These are phyloP conservation scores for Campylomormyrus numenius DNA, from an alignment of 2,113 vertebrate genomes.

Conservation along the genomic window DNA sequence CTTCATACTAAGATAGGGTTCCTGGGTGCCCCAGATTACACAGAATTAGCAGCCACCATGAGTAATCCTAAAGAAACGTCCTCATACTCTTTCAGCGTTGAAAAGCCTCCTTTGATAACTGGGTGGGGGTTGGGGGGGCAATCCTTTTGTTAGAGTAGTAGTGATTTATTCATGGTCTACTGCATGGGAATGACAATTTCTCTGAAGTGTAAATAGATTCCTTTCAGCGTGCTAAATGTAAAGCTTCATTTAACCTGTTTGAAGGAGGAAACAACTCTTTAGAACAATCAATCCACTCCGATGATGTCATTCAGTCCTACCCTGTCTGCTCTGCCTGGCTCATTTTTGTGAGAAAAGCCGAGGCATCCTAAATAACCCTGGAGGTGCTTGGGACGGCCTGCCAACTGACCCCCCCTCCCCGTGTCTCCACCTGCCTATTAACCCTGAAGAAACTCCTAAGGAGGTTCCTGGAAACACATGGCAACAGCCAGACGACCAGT, in stretches of 20 bases:
- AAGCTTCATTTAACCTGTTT: slow-evolving; percentile 11
- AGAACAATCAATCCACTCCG: neutral
- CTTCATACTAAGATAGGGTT: slow-evolving; percentile 7
- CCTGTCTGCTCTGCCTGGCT: neutral
- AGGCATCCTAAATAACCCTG: neutral
- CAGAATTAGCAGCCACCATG: neutral
- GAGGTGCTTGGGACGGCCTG: neutral
- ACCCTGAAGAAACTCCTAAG: neutral
- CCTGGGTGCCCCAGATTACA: neutral
- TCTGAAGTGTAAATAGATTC: slow-evolving; percentile 8
- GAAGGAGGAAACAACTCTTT: neutral
- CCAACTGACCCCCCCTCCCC: neutral
- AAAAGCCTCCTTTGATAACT: neutral
- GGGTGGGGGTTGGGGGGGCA: neutral
- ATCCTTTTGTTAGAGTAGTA: slow-evolving; percentile 7
- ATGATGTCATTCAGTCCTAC: slow-evolving; percentile 9
- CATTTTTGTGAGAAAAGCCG: neutral
- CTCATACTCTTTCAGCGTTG: neutral
- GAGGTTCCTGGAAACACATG: neutral
- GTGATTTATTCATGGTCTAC: slow-evolving; percentile 6
- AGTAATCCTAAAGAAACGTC: neutral
- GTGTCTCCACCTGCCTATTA: neutral
- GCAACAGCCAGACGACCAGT: neutral
- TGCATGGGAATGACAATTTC: neutral
- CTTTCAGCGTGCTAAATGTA: neutral